These are phyloP conservation scores for Drosophila punjabiensis DNA, from an alignment of 1,140 invertebrate species.

Conservation along the genomic window DNA sequence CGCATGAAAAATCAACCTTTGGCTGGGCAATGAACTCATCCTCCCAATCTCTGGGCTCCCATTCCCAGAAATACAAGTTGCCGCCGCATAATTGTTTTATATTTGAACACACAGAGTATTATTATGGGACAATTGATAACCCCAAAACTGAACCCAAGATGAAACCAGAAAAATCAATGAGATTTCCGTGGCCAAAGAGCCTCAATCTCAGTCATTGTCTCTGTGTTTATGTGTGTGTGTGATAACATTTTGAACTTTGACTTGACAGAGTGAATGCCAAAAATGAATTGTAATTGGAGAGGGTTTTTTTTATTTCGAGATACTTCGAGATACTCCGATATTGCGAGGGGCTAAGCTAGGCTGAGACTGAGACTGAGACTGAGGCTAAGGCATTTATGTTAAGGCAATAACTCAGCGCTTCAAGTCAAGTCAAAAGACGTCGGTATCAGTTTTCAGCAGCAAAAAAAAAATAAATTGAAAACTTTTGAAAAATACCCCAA, in stretches of 20 bases:
- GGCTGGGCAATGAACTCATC: conserved; percentile 15
- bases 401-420: conserved; percentile 41
- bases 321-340: conserved; percentile 1
- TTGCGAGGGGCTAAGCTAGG: not conserved
- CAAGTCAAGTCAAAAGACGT: conserved; percentile 28
- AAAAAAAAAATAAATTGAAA: conserved; percentile 51
- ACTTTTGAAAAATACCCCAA: conserved; percentile 47
- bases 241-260: conserved; percentile 48
- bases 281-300: conserved; percentile 35
- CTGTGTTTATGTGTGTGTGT: not conserved
- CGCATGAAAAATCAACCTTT: conserved; percentile 8
- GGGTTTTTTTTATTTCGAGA: not conserved
- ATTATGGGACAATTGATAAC: conserved; percentile 37
- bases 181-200: conserved; percentile 10
- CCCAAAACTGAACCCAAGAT: conserved; percentile 27
- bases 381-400: conserved; percentile 27
- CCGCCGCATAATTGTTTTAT: conserved; percentile 29
- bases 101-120: conserved; percentile 7
- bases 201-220: conserved; percentile 5
- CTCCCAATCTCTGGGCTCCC: conserved; percentile 5
- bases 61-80: not conserved
- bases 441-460: conserved; percentile 55
- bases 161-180: conserved; percentile 16
- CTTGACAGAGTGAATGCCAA: conserved; percentile 22
- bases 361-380: not conserved